Conservation (phyloP, 1,140 invertebrate genomes). For the Daktulosphaira vitifoliae region DNA sequence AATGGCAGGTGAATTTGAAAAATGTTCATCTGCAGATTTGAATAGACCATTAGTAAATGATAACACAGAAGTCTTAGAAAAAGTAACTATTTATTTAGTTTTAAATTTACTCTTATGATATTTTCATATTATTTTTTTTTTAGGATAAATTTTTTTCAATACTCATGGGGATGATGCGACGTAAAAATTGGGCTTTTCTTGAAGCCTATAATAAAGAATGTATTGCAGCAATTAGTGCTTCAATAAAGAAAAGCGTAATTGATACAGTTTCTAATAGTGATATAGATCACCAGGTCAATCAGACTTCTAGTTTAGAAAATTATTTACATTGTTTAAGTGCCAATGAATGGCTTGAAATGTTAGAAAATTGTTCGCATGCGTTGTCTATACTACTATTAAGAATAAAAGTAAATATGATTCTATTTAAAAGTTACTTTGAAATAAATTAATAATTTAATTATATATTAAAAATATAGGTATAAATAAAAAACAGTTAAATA, state of each 20-base stretch:
- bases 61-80: slow-evolving; percentile 57
- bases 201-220: slow-evolving; percentile 83
- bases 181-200: slow-evolving; percentile 79
- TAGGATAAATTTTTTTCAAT: slow-evolving; percentile 81
- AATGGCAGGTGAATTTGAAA: slow-evolving; percentile 88
- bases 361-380: slow-evolving; percentile 63
- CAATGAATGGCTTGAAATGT: slow-evolving; percentile 67
- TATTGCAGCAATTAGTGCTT: slow-evolving; percentile 75
- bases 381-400: slow-evolving; percentile 48
- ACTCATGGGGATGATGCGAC: slow-evolving; percentile 75
- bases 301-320: slow-evolving; percentile 49
- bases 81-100: slow-evolving; percentile 37
- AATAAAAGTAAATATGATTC: slow-evolving; percentile 51
- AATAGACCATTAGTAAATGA: slow-evolving; percentile 68
- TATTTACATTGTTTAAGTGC: slow-evolving; percentile 55
- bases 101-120: background rate
- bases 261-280: slow-evolving; percentile 64
- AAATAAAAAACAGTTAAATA: no score
- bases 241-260: slow-evolving; percentile 80
- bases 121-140: background rate
- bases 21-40: slow-evolving; percentile 82
- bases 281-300: slow-evolving; percentile 39
- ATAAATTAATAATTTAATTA: no score
- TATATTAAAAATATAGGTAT: no score
- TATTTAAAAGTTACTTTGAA: no score